Conservation (phyloP, 2,888 invertebrate species). For the Diabrotica balteata region DNA sequence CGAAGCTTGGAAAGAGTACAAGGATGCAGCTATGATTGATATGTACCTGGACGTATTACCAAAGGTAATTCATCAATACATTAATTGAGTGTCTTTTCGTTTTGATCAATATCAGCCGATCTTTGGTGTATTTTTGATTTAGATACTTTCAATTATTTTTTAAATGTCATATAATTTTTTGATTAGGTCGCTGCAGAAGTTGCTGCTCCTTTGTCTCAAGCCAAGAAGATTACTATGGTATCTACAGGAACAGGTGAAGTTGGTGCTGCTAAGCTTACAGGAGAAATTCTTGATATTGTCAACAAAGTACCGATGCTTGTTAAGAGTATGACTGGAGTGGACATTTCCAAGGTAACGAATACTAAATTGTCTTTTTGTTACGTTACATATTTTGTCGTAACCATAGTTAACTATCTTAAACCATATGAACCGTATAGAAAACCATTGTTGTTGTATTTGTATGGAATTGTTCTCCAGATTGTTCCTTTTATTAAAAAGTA, state of each 20-base stretch:
- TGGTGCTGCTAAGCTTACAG: conserved; percentile 93
- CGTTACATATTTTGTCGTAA: no score
- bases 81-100: no score
- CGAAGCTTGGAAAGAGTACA: conserved; percentile 96
- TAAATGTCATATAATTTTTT: conserved; percentile 24
- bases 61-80: conserved; percentile 60
- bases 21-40: conserved; percentile 93
- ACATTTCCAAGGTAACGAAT: conserved; percentile 81
- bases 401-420: no score
- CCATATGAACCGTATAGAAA: no score
- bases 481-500: no score
- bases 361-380: no score
- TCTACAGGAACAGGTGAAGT: conserved; percentile 90
- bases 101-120: no score
- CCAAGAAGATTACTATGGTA: conserved; percentile 96
- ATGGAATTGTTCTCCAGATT: no score
- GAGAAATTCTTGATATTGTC: conserved; percentile 93
- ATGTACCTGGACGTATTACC: conserved; percentile 96
- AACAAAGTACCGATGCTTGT: conserved; percentile 91
- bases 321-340: conserved; percentile 91
- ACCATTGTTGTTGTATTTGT: no score
- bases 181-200: conserved; percentile 92
- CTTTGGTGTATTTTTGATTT: no score
- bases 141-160: no score
- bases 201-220: conserved; percentile 92